Evolutionary conservation across 1,140 invertebrate species (phyloP).

Genomic region (Aphis gossypii): DNA sequence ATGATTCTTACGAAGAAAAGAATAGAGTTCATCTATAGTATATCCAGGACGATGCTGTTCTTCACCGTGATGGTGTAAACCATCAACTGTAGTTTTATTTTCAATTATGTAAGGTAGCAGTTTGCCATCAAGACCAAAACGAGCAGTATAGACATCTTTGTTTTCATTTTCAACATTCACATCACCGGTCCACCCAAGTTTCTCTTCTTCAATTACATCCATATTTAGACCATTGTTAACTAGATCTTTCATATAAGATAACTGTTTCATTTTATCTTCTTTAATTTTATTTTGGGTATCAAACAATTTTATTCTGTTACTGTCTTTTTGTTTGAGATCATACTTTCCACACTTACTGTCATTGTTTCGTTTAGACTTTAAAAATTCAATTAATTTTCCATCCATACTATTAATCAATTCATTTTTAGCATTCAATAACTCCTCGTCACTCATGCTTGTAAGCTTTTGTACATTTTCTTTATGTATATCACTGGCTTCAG

Average conservation of each 20-base stretch:
- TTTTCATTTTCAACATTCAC: constrained; percentile 64
- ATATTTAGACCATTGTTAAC: constrained; percentile 82
- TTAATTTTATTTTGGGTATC: neutral
- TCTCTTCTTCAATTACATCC: constrained; percentile 80
- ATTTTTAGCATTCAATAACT: constrained; percentile 78
- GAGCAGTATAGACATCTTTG: constrained; percentile 72
- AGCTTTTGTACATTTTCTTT: constrained; percentile 76
- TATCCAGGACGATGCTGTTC: constrained; percentile 91
- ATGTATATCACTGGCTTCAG: constrained; percentile 73
- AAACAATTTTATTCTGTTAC: neutral
- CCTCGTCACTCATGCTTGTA: constrained; percentile 73
- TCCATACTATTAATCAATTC: constrained; percentile 73
- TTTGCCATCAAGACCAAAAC: constrained; percentile 71
- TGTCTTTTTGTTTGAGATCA: neutral
- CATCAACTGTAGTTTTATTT: constrained; percentile 68
- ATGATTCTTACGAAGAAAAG: constrained; percentile 73
- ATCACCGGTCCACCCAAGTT: constrained; percentile 84
- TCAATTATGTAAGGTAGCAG: constrained; percentile 75
- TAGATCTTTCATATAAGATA: constrained; percentile 65
- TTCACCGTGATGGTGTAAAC: constrained; percentile 89
- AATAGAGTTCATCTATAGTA: constrained; percentile 83
- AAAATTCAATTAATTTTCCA: constrained; percentile 72
- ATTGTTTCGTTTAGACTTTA: constrained; percentile 64
- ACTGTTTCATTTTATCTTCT: constrained; percentile 12
- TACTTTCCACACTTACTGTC: neutral